Evolutionary conservation across 2,888 invertebrate species (phyloP).

Genomic region (Endomychus coccineus): DNA sequence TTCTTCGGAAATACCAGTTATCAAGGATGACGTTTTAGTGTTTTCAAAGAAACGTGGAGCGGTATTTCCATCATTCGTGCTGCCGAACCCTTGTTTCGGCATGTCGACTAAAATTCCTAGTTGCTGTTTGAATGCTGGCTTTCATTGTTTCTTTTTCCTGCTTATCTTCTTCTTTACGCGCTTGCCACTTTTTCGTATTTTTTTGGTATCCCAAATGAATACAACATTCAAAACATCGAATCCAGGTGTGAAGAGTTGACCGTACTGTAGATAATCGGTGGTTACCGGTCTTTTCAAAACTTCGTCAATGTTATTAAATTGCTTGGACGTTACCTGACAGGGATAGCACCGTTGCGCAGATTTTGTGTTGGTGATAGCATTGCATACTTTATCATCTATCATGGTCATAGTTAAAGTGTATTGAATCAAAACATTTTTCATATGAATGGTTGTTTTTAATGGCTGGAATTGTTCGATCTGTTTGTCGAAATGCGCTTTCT

Average conservation of each 20-base stretch:
- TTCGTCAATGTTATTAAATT: conserved; percentile 12
- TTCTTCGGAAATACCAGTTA: conserved; percentile 19
- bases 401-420: conserved; percentile 22
- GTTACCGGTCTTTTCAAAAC: conserved; percentile 8
- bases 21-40: conserved; percentile 18
- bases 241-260: conserved; percentile 21
- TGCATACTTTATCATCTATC: conserved; percentile 23
- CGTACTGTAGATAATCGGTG: conserved; percentile 15
- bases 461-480: too few relatives aligned
- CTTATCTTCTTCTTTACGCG: conserved; percentile 8
- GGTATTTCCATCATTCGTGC: conserved; percentile 28
- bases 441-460: too few relatives aligned
- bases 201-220: conserved; percentile 33
- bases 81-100: conserved; percentile 25
- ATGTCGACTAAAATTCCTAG: conserved; percentile 22
- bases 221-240: conserved; percentile 13
- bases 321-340: conserved; percentile 8
- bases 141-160: conserved; percentile 5
- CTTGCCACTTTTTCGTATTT: conserved; percentile 26
- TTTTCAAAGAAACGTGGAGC: conserved; percentile 26
- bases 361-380: conserved; percentile 10
- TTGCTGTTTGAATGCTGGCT: conserved; percentile 14
- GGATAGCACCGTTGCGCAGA: conserved; percentile 11
- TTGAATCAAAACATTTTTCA: too few relatives aligned
- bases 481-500: too few relatives aligned